Base-by-base conservation (phyloP, 2,888 invertebrate genomes). In the Phortica magna region DNA sequence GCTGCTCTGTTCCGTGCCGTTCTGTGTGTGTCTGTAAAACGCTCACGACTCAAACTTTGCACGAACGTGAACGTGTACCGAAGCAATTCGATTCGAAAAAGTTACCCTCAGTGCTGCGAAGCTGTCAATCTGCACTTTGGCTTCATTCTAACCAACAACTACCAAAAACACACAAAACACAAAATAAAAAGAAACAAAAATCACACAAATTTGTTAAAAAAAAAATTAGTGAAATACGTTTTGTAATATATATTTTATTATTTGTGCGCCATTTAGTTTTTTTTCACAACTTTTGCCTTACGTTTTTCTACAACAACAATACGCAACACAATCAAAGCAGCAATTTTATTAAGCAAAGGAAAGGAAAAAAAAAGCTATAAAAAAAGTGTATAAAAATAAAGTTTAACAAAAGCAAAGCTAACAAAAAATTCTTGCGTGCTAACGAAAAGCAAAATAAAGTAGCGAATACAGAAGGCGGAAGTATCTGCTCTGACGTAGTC, bases 61-160 rank as follows among this genome's bases (percentile, higher is more conserved):
- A 74, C 55, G 89, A 85, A 85, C 88, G 89, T 79, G 81, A 79
- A 75, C 88, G 89, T 79, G 81, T 79, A 75, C 75, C 48, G 59
- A 74, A 74, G 17, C 12, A 14, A 74, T 53, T 43, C 22, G 48
- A 17, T 48, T 12, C 70, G 68, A 84, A 87, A 89, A 90, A 90
- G 90, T 89, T 90, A 89, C 91, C 90, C 90, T 88, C 90, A 84
- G 84, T 84, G 84, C 83, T 83, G 80, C 83, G 82, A 84, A 82
- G 83, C 88, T 88, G 89, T 91, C 92, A 91, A 91, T 91, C 91
- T 90, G 91, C 90, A 91, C 91, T 91, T 91, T 91, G 92, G 92
- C 91, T 91, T 91, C 92, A 90, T 91, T 89, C 91, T 89, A 91
- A 89, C 88, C 90, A 90, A 87, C 88, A 86, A 88, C 81, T 81